phyloP scores from a whole-genome alignment of 2,797 vertebrate species.

The Cacajao melanocephalus region DNA sequence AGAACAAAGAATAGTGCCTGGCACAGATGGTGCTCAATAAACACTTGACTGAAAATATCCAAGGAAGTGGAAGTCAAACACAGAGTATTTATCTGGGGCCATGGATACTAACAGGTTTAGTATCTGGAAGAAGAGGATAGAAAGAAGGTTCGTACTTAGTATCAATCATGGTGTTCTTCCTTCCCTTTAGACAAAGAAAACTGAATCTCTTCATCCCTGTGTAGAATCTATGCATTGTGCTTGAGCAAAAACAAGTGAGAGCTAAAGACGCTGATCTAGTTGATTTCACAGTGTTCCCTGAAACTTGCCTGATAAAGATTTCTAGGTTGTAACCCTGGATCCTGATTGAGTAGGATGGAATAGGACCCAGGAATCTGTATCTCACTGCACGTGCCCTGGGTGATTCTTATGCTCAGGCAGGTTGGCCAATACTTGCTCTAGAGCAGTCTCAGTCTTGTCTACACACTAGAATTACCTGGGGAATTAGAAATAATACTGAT shows the following conservation, averaged over 20 bases:
- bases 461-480: not conserved
- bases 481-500: not conserved
- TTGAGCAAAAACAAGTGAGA: conserved; percentile 12
- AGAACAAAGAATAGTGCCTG: not conserved
- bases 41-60: not conserved
- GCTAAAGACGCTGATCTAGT: not conserved
- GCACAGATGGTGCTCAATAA: not conserved
- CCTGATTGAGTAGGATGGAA: not conserved
- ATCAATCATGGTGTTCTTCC: not conserved
- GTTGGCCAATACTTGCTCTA: not conserved
- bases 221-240: not conserved
- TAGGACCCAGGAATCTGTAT: not conserved
- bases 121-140: not conserved
- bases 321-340: not conserved
- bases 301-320: not conserved
- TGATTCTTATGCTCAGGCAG: not conserved
- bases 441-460: not conserved
- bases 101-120: not conserved
- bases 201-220: not conserved
- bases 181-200: not conserved
- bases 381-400: conserved; percentile 14
- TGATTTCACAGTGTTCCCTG: not conserved
- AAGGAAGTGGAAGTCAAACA: conserved; percentile 1
- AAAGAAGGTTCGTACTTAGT: not conserved
- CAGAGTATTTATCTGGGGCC: not conserved